Percentiles rank a stretch among this genome's conserved stretches.
These are phyloP conservation scores for Halotydeus destructor DNA, from an alignment of 1,140 invertebrate species.

Conservation along the genomic window DNA sequence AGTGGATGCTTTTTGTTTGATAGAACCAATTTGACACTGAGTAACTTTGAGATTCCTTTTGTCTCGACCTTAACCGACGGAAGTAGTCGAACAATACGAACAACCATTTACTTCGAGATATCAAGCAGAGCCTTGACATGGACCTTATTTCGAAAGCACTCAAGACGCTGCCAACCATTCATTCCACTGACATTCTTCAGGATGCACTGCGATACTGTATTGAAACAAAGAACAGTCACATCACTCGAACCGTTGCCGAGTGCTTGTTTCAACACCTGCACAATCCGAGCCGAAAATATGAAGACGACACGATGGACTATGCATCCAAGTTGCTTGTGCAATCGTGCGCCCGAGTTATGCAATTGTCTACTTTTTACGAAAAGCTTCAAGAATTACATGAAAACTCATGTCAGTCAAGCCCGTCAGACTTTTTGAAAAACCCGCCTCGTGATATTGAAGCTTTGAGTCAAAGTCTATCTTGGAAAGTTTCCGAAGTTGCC, in stretches of 20 bases:
- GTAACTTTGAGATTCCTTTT: constrained; percentile 8
- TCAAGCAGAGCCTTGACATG: constrained; percentile 58
- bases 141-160: constrained; percentile 56
- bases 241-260: too few relatives aligned
- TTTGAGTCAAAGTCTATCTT: too few relatives aligned
- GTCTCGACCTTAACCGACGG: constrained; percentile 30
- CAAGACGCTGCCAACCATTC: constrained; percentile 24
- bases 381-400: too few relatives aligned
- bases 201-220: too few relatives aligned
- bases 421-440: too few relatives aligned
- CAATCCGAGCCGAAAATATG: too few relatives aligned
- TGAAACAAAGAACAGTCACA: too few relatives aligned
- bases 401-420: too few relatives aligned
- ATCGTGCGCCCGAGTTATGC: constrained; percentile 22
- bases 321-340: constrained; percentile 24
- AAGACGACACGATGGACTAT: constrained; percentile 24
- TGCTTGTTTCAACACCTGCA: too few relatives aligned
- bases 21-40: constrained; percentile 4
- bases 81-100: background rate
- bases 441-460: too few relatives aligned
- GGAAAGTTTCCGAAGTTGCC: too few relatives aligned
- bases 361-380: constrained; percentile 15
- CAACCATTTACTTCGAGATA: constrained; percentile 37
- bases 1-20: constrained; percentile 4
- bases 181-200: too few relatives aligned